Evolutionary conservation across 2,888 invertebrate genomes (phyloP).

Genomic region (Trachelus stipa): DNA sequence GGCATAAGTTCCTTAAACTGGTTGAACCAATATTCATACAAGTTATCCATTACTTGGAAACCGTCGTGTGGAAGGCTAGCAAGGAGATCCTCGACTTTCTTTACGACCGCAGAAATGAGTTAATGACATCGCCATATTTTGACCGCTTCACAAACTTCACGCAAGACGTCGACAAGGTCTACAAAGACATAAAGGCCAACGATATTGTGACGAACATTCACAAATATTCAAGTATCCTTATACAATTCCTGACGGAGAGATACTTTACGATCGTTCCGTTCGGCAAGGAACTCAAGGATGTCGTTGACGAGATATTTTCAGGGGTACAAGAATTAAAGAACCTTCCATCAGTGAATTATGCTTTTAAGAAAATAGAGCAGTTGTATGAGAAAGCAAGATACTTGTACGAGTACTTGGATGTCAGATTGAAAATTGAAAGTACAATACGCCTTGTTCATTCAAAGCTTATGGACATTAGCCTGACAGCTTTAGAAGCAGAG

Average conservation of each 20-base stretch:
- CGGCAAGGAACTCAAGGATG: constrained; percentile 74
- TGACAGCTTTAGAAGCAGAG: constrained; percentile 84
- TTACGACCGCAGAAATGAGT: constrained; percentile 81
- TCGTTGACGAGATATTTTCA: constrained; percentile 72
- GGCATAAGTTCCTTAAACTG: constrained; percentile 78
- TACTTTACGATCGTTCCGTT: constrained; percentile 77
- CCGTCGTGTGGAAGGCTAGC: constrained; percentile 79
- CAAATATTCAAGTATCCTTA: constrained; percentile 78
- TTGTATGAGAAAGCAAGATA: constrained; percentile 75
- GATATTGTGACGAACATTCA: constrained; percentile 82
- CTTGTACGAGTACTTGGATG: constrained; percentile 81
- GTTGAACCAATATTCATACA: constrained; percentile 84
- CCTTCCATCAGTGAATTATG: constrained; percentile 72
- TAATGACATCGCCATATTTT: constrained; percentile 85
- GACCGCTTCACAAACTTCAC: constrained; percentile 83
- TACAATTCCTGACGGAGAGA: constrained; percentile 76
- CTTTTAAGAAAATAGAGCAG: constrained; percentile 72
- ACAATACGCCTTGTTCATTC: constrained; percentile 75
- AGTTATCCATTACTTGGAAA: constrained; percentile 80
- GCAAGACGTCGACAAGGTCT: constrained; percentile 82
- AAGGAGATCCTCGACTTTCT: constrained; percentile 84
- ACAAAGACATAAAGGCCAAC: constrained; percentile 81
- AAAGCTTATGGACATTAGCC: constrained; percentile 79
- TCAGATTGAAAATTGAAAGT: constrained; percentile 77
- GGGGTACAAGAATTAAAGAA: constrained; percentile 74